Percentiles rank a stretch among this genome's conserved stretches.
Evolutionary conservation across 2,797 vertebrate genomes (phyloP).

Genomic region (Eutrigla gurnardus): DNA sequence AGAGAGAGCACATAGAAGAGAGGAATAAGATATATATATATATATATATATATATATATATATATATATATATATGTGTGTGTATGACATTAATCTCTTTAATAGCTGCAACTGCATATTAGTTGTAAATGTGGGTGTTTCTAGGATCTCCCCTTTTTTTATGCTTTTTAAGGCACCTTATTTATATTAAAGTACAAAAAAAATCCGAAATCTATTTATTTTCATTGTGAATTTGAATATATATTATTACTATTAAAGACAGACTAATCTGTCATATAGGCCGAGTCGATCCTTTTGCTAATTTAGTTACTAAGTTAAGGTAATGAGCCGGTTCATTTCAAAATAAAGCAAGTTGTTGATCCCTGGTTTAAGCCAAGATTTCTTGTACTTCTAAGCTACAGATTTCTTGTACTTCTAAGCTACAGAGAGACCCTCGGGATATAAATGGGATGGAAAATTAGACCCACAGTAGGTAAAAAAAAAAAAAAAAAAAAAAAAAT

Average conservation of each 20-base stretch:
- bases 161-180: too few relatives aligned
- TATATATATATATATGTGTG: background rate
- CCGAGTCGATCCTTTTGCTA: background rate
- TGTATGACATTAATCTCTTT: background rate
- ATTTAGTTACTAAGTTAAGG: background rate
- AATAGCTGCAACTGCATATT: background rate
- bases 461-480: conserved; percentile 55
- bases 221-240: too few relatives aligned
- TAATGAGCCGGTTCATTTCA: background rate
- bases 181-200: too few relatives aligned
- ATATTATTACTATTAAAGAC: background rate
- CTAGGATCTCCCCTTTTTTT: background rate
- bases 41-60: too few relatives aligned
- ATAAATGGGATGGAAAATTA: conserved; percentile 86
- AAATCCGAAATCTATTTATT: too few relatives aligned
- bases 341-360: background rate
- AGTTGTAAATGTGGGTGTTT: background rate
- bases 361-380: too few relatives aligned
- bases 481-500: conserved; percentile 42
- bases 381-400: too few relatives aligned
- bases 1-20: background rate
- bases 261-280: background rate
- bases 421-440: conserved; percentile 60
- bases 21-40: background rate
- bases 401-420: background rate